A percentile compares a stretch with the other conserved stretches of the same genome.
These are phyloP conservation scores for Sphaerolaimus hirsutus DNA, from an alignment of 2,888 invertebrate genomes.

Conservation along the genomic window DNA sequence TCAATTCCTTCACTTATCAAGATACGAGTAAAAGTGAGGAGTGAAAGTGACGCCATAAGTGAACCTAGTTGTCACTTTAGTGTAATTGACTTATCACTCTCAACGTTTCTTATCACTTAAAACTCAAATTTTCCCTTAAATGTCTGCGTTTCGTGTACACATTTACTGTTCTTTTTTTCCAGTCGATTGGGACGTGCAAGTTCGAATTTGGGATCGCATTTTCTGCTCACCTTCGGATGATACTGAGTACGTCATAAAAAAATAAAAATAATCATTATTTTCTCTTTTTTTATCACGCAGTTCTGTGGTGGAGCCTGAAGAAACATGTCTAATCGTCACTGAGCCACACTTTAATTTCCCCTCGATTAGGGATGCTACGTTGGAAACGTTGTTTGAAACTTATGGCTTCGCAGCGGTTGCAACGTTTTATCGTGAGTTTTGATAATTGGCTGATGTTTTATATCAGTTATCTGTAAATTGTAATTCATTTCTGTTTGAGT, in stretches of 20 bases:
- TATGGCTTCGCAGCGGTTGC: constrained; percentile 55
- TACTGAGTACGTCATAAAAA: constrained; percentile 1
- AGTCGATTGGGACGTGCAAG: constrained; percentile 83
- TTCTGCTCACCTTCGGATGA: constrained; percentile 44
- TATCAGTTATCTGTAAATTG: no score
- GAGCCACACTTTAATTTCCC: constrained; percentile 81
- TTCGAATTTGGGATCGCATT: constrained; percentile 72
- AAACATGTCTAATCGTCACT: constrained; percentile 58
- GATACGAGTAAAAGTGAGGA: no score
- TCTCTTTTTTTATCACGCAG: no score
- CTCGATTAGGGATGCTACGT: constrained; percentile 69
- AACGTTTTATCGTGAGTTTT: not conserved
- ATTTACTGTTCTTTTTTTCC: no score
- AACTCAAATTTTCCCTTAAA: constrained; percentile 2
- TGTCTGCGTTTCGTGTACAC: not conserved
- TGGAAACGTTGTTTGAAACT: constrained; percentile 90
- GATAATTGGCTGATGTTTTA: not conserved
- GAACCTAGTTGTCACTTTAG: no score
- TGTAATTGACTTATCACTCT: no score
- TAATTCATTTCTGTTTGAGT: no score
- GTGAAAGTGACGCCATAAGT: no score
- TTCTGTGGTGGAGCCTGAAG: constrained; percentile 29
- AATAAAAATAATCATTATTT: no score
- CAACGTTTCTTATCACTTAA: not conserved
- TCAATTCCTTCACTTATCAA: no score